Base-by-base conservation (phyloP, 2,113 vertebrate species). In the Perca fluviatilis region DNA sequence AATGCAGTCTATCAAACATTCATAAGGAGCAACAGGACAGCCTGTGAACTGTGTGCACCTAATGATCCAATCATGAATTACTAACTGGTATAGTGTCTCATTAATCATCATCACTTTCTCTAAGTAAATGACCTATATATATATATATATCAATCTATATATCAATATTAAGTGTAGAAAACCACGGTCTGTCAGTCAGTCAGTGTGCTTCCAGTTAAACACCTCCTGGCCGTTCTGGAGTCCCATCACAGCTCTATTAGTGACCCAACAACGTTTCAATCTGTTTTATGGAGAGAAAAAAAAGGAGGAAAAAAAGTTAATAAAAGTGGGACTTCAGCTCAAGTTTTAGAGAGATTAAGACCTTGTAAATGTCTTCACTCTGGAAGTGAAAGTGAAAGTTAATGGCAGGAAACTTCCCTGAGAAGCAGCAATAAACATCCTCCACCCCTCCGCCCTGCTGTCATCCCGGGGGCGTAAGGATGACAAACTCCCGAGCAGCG, bases 301-400 rank as follows among this genome's bases (percentile, higher is more conserved):
- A 25, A 25, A 25, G 25, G 25, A 25, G 2, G 2, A 23, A 6
- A 13, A 50, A 5, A 25, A 25, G 54, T 14, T 14, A 16, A 8
- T 60, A 18, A 33, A 21, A 6, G 18, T 14, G 30, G 0, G 43
- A 27, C 58, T n/a, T 3, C 0, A 25, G 12, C 60, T 62, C 57
- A 0, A 23, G 13, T 3, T 27, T 9, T 0, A 11, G 16, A 18
- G 30, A 2, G 53, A n/a, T 70, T 0, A 25, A n/a, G 47, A 36
- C n/a, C 57, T 43, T 65, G 74, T 69, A 54, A 49, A 70, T 56
- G 75, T 77, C 47, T 54, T 7, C 25, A 6, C 65, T 19, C 5
- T 82, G 80, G 84, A 92, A 92, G 85, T 89, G 88, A 92, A 93
- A 92, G 88, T 88, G 90, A 91, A 92, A 90, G 82, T 46, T 70